Evolutionary conservation across 2,797 vertebrate genomes (phyloP).

Genomic region (Brachyalestes nurse): DNA sequence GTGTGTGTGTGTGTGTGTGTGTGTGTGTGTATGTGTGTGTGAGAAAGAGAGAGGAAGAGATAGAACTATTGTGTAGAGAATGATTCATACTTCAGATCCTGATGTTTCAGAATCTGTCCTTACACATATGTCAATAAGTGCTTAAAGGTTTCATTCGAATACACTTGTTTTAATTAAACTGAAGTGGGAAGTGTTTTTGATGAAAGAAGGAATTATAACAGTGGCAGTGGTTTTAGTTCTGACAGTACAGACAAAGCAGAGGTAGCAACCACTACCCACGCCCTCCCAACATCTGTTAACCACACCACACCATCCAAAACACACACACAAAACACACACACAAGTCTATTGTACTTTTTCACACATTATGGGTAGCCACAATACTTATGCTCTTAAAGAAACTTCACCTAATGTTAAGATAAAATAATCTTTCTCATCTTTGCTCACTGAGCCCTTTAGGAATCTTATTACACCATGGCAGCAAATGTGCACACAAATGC

Average conservation of each 20-base stretch:
- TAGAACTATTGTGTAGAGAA: background rate
- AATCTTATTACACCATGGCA: too few species aligned
- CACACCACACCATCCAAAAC: background rate
- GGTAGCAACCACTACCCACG: background rate
- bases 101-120: background rate
- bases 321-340: background rate
- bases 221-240: background rate
- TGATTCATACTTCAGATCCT: background rate
- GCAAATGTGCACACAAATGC: too few species aligned
- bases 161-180: too few species aligned
- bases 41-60: background rate
- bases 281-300: background rate
- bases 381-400: background rate
- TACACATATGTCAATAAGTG: too few species aligned
- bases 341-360: background rate
- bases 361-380: background rate
- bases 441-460: too few species aligned
- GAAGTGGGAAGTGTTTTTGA: too few species aligned
- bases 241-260: background rate
- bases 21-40: too few species aligned
- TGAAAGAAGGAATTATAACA: too few species aligned
- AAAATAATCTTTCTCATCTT: background rate
- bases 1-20: too few species aligned
- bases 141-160: too few species aligned
- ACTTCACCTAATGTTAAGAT: background rate